A percentile compares a stretch with the other conserved stretches of the same genome.
phyloP scores from a whole-genome alignment of 2,888 invertebrate species.

The Meandrusa payeni region DNA sequence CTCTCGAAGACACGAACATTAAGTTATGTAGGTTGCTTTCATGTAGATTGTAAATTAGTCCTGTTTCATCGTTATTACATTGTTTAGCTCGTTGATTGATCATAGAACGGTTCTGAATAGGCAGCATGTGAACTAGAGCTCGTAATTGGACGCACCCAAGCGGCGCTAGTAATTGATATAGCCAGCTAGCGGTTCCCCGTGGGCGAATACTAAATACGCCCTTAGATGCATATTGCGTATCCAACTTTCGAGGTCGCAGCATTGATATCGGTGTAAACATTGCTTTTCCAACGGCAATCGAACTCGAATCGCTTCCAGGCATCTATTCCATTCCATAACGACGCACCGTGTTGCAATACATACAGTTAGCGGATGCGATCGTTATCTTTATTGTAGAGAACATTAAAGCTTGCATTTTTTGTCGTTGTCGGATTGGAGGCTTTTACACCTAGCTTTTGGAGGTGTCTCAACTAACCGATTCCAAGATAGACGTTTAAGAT shows the following conservation, averaged over 20 bases:
- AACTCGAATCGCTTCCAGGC: conserved; percentile 40
- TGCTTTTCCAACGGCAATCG: conserved; percentile 35
- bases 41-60: conserved; percentile 30
- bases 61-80: conserved; percentile 8
- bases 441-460: too few relatives aligned
- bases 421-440: too few relatives aligned
- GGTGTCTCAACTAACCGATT: too few relatives aligned
- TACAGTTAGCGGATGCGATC: conserved; percentile 62
- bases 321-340: conserved; percentile 21
- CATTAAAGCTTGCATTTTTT: conserved; percentile 33
- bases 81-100: conserved; percentile 5
- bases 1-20: too few relatives aligned
- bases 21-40: too few relatives aligned
- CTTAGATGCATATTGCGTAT: conserved; percentile 36
- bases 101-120: conserved; percentile 53
- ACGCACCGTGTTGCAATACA: conserved; percentile 57
- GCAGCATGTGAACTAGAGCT: conserved; percentile 70
- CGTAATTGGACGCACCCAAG: conserved; percentile 75
- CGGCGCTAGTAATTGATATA: conserved; percentile 74
- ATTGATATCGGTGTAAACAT: conserved; percentile 35
- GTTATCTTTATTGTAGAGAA: conserved; percentile 49
- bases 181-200: conserved; percentile 67
- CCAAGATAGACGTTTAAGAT: too few relatives aligned
- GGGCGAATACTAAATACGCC: conserved; percentile 43
- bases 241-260: conserved; percentile 30